Evolutionary conservation across 2,113 vertebrate species (phyloP), one percentile per base, ranked within the genome.

Genomic region (Falco punctatus): DNA sequence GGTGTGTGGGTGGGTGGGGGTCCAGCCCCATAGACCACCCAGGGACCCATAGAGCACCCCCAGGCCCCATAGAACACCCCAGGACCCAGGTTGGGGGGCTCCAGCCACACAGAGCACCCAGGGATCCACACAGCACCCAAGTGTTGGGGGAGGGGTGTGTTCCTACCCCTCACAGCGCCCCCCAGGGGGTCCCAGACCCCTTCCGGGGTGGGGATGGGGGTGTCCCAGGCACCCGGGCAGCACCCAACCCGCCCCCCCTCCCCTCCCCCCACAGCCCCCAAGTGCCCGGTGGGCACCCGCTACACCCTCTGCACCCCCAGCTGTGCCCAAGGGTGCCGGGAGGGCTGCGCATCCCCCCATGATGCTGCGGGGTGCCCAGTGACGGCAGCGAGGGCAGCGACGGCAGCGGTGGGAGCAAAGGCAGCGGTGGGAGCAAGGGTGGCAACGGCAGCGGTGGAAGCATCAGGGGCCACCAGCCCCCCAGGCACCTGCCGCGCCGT

Each of bases 381-480:
- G 52, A 28, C 69, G 79, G 27, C 23, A 38, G 38, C 9, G 38
- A 38, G 38, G 38, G 38, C 38, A 38, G 38, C 38, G 3, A 10
- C 13, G 9, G 49, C 10, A 33, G 15, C 8, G 8, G 6, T 48
- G 2, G 4, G 38, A 38, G 38, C 38, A 38, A 38, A 38, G 79
- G 27, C 23, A 38, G 38, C 38, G 38, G 9, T 38, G 38, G 38
- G 9, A 38, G 38, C 35, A 35, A 35, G 15, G 6, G 24, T 18
- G 2, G 8, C 3, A 2, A 10, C 13, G 9, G 49, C 10, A 33
- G 15, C 8, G 8, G 6, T 48, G 2, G 4, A 35, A 35, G 35
- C 38, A 38, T 38, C 11, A 4, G 54, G 26, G 11, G 44, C 3
- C 59, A 19, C 11, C 19, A 11, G 11, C 52, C 7, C 33, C 42